phyloP scores from a whole-genome alignment of 30 jellyfish, hydroid and myxozoan species.

The Rhopilema esculentum region DNA sequence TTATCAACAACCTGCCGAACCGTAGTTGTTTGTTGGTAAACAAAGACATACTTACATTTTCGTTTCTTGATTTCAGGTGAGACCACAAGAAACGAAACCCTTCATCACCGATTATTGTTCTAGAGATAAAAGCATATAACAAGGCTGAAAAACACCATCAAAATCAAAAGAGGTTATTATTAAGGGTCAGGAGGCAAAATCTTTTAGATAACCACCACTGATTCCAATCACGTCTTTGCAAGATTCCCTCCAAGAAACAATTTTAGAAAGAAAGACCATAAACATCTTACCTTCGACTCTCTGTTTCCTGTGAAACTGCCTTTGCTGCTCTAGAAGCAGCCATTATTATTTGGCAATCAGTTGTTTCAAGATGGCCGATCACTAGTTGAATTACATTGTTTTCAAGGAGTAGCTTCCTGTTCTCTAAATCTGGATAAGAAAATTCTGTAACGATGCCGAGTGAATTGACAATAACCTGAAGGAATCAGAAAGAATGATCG shows the following conservation, averaged over 20 bases:
- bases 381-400: slow-evolving; percentile 41
- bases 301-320: slow-evolving; percentile 57
- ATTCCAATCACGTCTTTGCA: no score
- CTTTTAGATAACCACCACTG: no score
- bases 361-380: slow-evolving; percentile 69
- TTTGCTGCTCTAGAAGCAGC: slow-evolving; percentile 75
- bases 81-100: slow-evolving; percentile 76
- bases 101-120: slow-evolving; percentile 72
- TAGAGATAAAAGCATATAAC: neutral
- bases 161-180: neutral
- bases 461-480: slow-evolving; percentile 65
- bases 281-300: slow-evolving; percentile 72
- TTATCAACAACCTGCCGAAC: no score
- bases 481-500: neutral
- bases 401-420: slow-evolving; percentile 59
- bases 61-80: slow-evolving; percentile 68
- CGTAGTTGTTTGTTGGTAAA: no score
- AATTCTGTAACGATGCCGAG: slow-evolving; percentile 73
- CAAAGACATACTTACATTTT: slow-evolving; percentile 38
- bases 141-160: neutral
- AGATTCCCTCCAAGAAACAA: no score
- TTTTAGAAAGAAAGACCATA: no score
- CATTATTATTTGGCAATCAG: slow-evolving; percentile 68
- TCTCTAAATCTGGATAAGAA: slow-evolving; percentile 48
- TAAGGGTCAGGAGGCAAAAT: no score